A percentile compares a stretch with the other conserved stretches of the same genome.
phyloP scores from a whole-genome alignment of 2,113 vertebrate species.

The Odocoileus virginianus region DNA sequence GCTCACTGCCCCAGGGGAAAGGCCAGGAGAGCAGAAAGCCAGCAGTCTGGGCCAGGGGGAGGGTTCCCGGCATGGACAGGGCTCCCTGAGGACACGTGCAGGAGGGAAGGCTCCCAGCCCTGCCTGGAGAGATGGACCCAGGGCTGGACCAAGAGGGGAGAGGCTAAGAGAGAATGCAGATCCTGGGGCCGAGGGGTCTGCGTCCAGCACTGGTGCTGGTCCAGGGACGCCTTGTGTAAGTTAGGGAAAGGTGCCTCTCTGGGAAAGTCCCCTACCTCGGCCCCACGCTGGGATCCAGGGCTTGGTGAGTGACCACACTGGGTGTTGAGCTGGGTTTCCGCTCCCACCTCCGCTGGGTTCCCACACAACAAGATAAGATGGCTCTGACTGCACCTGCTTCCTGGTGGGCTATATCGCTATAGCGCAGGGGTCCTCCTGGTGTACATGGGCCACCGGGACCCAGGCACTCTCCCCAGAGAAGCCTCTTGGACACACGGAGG shows the following conservation, averaged over 20 bases:
- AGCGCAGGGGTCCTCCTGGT: rapidly evolving
- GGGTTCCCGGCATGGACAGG: rapidly evolving
- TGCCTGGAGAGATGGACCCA: not conserved
- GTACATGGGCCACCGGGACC: not conserved
- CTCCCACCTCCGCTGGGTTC: not conserved
- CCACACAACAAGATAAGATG: not conserved
- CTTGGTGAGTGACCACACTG: rapidly evolving
- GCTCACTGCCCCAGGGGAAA: not conserved
- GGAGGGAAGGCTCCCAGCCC: not conserved
- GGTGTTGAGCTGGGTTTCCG: not conserved
- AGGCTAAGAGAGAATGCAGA: not conserved
- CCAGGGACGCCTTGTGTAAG: not conserved
- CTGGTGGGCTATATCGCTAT: too few species aligned
- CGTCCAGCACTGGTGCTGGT: not conserved
- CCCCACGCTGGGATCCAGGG: not conserved
- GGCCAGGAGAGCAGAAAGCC: rapidly evolving
- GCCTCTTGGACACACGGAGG: rapidly evolving
- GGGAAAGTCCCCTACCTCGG: not conserved
- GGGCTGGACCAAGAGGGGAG: not conserved
- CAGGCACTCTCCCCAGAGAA: not conserved
- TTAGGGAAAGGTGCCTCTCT: not conserved
- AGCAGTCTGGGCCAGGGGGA: not conserved
- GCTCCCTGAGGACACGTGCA: not conserved
- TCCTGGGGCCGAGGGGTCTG: too few species aligned
- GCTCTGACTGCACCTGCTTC: not conserved